phyloP scores from a whole-genome alignment of 2,888 invertebrate genomes.

The Sympetrum striolatum region DNA sequence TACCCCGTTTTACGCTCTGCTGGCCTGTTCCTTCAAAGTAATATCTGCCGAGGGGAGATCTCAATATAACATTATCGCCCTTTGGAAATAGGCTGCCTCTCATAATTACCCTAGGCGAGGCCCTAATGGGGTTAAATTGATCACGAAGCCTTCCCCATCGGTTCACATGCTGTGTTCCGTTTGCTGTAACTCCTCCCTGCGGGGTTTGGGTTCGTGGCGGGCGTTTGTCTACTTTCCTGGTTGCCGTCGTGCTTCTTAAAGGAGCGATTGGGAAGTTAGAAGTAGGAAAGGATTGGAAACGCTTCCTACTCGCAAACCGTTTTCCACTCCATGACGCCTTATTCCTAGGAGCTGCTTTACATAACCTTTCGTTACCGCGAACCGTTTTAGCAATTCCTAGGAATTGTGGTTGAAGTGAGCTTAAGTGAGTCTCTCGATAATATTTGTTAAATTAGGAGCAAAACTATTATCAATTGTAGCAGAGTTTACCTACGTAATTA shows the following conservation, averaged over 20 bases:
- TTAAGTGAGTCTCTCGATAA: no score
- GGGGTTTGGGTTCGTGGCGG: background rate
- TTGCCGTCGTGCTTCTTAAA: background rate
- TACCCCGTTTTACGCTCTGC: background rate
- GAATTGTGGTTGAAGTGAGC: no score
- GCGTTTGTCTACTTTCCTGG: background rate
- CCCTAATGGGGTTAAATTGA: slow-evolving; percentile 48
- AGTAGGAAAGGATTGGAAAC: background rate
- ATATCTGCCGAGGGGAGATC: background rate
- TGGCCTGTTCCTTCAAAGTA: background rate
- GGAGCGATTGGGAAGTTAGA: background rate
- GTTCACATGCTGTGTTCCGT: background rate
- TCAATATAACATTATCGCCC: background rate
- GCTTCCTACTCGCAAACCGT: no score
- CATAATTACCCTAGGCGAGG: slow-evolving; percentile 40
- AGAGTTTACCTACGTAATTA: no score
- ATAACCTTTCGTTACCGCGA: no score
- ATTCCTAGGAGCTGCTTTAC: no score
- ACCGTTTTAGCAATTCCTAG: no score
- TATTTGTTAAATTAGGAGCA: no score
- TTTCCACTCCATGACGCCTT: no score
- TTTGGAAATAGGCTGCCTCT: background rate
- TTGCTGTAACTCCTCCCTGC: background rate
- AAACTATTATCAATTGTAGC: no score
- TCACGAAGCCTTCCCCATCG: background rate